Evolutionary conservation across 2,797 vertebrate genomes (phyloP), one percentile per base, ranked within the genome.

Genomic region (Sciurus carolinensis): DNA sequence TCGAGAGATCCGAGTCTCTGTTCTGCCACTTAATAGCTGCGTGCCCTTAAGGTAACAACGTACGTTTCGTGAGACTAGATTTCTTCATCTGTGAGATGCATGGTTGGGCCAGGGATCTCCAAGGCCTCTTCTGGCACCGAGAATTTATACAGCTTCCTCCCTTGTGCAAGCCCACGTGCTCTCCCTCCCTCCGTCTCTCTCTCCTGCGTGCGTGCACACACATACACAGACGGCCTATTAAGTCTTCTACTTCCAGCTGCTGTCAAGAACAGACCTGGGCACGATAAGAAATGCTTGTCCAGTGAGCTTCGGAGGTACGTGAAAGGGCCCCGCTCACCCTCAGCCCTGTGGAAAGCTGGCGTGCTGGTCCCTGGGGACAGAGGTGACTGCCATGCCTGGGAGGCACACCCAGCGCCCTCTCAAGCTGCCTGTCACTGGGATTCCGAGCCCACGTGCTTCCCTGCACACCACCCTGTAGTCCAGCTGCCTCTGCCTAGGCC

Each of bases 31-130:
- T 89, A 86, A 92, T 54, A 92, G 77, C 64, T 89, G 10, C 54
- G 14, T 80, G 24, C 69, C 79, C 89, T 80, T 71, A 80, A 91
- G 66, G 26, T 92, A 82, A 52, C 7, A 47, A 64, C 0, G 1
- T 89, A 69, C 81, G 44, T 50, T 95, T 83, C 44, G 18, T 69
- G 44, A 89, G 76, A 24, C 66, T 39, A 33, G 15, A 76, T 94
- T 89, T 95, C 62, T 92, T 76, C 39, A 87, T 87, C 84, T 84
- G 6, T 72, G 87, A 92, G 64, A 87, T 79, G 42, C 57, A 71
- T 69, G 52, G 26, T 57, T 80, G 75, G 42, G 47, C 72, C 28
- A 6, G 39, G 67, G 6, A 76, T 86, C 47, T 62, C 59, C 57
- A 20, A 71, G 76, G 36, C 86, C 73, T 79, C 75, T 54, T 69